Evolutionary conservation across 2,888 invertebrate genomes (phyloP).

Genomic region (Brachycybe producta): DNA sequence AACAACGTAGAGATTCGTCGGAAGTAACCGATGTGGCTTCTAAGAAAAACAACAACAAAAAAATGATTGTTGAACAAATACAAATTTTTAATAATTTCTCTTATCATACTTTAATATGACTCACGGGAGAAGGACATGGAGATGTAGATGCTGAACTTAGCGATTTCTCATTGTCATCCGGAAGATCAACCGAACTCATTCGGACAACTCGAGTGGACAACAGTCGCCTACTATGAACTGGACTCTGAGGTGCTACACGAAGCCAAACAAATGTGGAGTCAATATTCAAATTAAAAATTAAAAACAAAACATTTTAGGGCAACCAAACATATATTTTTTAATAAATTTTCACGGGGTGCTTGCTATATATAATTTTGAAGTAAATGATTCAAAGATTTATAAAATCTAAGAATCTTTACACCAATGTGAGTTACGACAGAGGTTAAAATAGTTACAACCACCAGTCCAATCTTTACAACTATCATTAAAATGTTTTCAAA

Average conservation of each 20-base stretch:
- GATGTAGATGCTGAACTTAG: slow-evolving; percentile 84
- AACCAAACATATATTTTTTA: no score
- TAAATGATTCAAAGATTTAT: no score
- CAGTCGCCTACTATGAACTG: slow-evolving; percentile 60
- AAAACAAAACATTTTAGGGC: no score
- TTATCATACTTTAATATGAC: slow-evolving; percentile 21
- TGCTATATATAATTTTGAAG: no score
- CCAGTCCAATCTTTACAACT: no score
- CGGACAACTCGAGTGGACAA: slow-evolving; percentile 67
- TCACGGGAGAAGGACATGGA: slow-evolving; percentile 75
- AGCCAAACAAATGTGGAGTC: background rate
- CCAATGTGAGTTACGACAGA: no score
- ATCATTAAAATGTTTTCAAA: no score
- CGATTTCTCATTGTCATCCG: slow-evolving; percentile 80
- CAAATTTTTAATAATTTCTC: no score
- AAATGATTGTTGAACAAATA: slow-evolving; percentile 15
- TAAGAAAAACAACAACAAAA: slow-evolving; percentile 33
- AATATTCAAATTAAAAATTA: slow-evolving; percentile 9
- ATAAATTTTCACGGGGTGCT: no score
- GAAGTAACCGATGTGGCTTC: slow-evolving; percentile 72
- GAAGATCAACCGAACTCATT: slow-evolving; percentile 87
- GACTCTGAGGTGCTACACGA: slow-evolving; percentile 68
- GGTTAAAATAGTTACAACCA: no score
- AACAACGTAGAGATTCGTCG: slow-evolving; percentile 84
- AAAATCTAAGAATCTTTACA: no score